phyloP scores from a whole-genome alignment of 2,888 invertebrate genomes.

The Spatulosminthurus flaviceps region DNA sequence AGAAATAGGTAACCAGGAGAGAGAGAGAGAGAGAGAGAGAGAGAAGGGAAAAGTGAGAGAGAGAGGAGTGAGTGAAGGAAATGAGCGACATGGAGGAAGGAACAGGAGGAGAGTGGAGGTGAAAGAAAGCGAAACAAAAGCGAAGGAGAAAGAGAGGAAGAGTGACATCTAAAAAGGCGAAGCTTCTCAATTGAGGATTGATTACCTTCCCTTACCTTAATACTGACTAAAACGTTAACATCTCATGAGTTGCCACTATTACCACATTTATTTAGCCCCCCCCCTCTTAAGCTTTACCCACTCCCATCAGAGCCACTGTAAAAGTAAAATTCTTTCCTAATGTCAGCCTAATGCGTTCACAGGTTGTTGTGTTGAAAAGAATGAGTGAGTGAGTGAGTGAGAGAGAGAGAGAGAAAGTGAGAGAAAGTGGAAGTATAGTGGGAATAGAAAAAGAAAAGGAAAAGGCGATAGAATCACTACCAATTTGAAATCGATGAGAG shows the following conservation, averaged over 20 bases:
- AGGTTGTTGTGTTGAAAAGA: constrained; percentile 1
- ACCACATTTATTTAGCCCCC: background rate
- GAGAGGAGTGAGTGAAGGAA: too few relatives aligned
- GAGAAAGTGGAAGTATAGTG: too few relatives aligned
- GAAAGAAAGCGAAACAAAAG: background rate
- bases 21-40: too few relatives aligned
- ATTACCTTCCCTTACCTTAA: constrained; percentile 28
- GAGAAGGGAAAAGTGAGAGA: too few relatives aligned
- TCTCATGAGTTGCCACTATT: background rate
- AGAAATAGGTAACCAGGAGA: too few relatives aligned
- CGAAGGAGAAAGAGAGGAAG: background rate
- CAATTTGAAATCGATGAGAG: constrained; percentile 10
- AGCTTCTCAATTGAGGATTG: constrained; percentile 26
- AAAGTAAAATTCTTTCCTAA: background rate
- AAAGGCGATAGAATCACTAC: constrained; percentile 5
- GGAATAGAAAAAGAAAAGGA: background rate
- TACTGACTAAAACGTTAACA: constrained; percentile 20
- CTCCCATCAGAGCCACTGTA: background rate
- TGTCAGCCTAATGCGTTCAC: background rate
- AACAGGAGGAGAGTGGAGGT: background rate
- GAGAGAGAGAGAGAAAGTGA: too few relatives aligned
- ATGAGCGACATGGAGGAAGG: too few relatives aligned
- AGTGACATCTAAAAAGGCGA: constrained; percentile 24
- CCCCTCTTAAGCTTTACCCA: background rate
- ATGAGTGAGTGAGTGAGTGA: background rate